Conservation (phyloP, 2,113 vertebrate species). For the Vidua macroura region DNA sequence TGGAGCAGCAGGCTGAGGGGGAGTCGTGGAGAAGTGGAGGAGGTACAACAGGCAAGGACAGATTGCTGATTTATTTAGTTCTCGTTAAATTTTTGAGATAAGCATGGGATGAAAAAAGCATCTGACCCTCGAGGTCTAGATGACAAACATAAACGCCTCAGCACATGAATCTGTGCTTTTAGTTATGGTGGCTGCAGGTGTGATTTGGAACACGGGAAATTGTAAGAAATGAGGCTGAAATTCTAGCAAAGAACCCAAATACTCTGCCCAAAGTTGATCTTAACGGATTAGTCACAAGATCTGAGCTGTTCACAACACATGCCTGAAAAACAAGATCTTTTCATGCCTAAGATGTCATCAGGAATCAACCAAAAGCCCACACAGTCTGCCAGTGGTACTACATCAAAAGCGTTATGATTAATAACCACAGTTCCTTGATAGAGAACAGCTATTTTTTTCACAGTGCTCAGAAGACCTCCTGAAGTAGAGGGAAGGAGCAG, state of each 20-base stretch:
- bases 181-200: background rate
- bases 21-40: background rate
- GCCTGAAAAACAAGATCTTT: background rate
- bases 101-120: background rate
- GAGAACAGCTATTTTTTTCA: background rate
- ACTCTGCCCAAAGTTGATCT: background rate
- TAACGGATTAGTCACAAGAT: background rate
- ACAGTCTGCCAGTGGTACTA: background rate
- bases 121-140: background rate
- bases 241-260: background rate
- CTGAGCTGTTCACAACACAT: background rate
- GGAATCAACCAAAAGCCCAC: background rate
- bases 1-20: background rate
- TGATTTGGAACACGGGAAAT: background rate
- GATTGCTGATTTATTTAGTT: background rate
- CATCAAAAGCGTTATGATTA: background rate
- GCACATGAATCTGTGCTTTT: fast-evolving
- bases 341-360: background rate
- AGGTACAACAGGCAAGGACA: background rate
- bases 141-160: background rate
- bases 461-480: background rate
- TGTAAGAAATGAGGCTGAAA: background rate
- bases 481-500: background rate
- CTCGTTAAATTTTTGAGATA: background rate
- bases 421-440: background rate